These are phyloP conservation scores for Brachionus manjavacas DNA, from an alignment of 1,140 invertebrate species.

Conservation along the genomic window DNA sequence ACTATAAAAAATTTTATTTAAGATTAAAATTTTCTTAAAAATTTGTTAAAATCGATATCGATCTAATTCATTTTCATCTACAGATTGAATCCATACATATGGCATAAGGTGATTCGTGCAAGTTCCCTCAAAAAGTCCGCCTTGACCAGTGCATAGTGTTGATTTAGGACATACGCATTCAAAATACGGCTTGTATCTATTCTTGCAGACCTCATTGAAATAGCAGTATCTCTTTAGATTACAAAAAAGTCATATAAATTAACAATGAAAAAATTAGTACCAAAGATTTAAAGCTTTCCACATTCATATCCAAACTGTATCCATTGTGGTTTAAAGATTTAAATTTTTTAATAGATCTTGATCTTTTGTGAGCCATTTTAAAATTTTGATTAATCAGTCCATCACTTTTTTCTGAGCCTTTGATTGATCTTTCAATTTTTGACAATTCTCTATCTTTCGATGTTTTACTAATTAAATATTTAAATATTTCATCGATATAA, in stretches of 20 bases:
- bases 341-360: background rate
- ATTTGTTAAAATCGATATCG: background rate
- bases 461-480: background rate
- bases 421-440: background rate
- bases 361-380: background rate
- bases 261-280: background rate
- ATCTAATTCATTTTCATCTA: background rate
- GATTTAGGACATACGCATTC: slow-evolving; percentile 39
- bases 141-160: slow-evolving; percentile 29
- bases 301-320: slow-evolving; percentile 32
- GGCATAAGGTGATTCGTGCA: slow-evolving; percentile 23
- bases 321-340: slow-evolving; percentile 18
- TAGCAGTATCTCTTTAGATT: slow-evolving; percentile 22
- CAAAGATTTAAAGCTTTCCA: slow-evolving; percentile 26
- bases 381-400: too few species aligned
- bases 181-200: slow-evolving; percentile 13
- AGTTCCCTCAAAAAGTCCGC: slow-evolving; percentile 3
- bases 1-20: background rate
- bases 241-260: slow-evolving; percentile 1
- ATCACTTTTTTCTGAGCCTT: background rate
- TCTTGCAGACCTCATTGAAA: slow-evolving; percentile 30
- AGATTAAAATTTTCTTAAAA: background rate
- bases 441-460: background rate
- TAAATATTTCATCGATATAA: background rate
- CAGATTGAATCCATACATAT: slow-evolving; percentile 28